phyloP scores from a whole-genome alignment of 2,888 invertebrate genomes.

The Myathropa florea region DNA sequence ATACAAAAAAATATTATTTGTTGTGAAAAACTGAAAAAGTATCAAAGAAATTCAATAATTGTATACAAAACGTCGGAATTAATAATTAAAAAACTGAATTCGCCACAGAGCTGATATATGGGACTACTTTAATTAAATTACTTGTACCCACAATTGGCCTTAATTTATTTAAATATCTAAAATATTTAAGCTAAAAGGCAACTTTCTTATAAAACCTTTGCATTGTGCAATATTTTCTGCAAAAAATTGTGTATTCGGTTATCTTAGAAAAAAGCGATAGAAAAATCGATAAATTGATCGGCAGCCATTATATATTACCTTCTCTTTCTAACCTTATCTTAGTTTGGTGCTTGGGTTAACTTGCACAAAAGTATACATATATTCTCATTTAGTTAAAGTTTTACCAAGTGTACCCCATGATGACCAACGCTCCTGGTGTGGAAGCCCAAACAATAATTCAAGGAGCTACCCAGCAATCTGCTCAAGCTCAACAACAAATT shows the following conservation, averaged over 20 bases:
- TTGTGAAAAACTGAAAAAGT: constrained; percentile 30
- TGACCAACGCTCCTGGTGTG: constrained; percentile 78
- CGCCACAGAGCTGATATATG: neutral
- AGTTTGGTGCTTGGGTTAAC: constrained; percentile 38
- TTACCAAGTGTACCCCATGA: constrained; percentile 73
- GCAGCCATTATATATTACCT: constrained; percentile 65
- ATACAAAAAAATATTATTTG: constrained; percentile 34
- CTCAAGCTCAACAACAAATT: constrained; percentile 76
- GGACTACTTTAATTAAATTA: neutral
- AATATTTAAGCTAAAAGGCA: neutral
- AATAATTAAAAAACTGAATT: neutral
- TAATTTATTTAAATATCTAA: neutral
- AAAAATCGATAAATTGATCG: constrained; percentile 73
- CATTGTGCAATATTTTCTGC: constrained; percentile 61
- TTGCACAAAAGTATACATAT: neutral
- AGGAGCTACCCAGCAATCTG: constrained; percentile 68
- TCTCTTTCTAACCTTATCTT: constrained; percentile 51
- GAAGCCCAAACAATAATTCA: constrained; percentile 73
- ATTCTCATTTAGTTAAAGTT: neutral
- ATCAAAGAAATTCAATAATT: neutral
- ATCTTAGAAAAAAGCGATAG: constrained; percentile 43
- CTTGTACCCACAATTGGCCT: too few species aligned
- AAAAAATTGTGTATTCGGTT: constrained; percentile 64
- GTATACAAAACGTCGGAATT: neutral
- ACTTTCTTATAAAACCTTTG: constrained; percentile 9